These are phyloP conservation scores for Silurus aristotelis DNA, from an alignment of 2,797 vertebrate genomes.

Conservation along the genomic window DNA sequence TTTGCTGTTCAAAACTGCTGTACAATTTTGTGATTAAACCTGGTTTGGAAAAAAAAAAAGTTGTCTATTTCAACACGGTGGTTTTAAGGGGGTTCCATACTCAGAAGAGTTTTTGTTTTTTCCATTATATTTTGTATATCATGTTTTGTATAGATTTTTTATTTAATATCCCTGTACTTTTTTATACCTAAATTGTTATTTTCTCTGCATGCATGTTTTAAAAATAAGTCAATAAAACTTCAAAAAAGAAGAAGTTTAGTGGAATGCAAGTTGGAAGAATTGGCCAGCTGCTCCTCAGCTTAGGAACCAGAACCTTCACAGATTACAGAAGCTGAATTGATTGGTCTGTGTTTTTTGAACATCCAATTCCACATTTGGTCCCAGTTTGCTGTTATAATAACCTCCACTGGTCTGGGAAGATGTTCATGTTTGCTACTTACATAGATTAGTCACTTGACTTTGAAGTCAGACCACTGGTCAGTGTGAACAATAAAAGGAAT, in stretches of 20 bases:
- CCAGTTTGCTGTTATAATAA: too few species aligned
- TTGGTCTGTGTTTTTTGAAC: too few species aligned
- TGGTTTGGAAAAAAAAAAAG: background rate
- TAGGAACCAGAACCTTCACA: background rate
- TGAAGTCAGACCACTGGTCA: background rate
- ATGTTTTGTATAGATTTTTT: conserved; percentile 3
- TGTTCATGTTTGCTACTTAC: background rate
- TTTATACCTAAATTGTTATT: conserved; percentile 32
- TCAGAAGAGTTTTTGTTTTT: background rate
- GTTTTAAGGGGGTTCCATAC: background rate
- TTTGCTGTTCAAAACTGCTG: background rate
- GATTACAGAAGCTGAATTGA: background rate
- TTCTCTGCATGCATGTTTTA: conserved; percentile 40
- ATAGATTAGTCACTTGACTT: background rate
- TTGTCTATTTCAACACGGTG: background rate
- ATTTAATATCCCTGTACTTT: conserved; percentile 33
- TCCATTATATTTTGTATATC: conserved; percentile 5
- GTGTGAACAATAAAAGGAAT: background rate
- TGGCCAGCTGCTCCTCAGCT: background rate
- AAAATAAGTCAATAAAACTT: conserved; percentile 17
- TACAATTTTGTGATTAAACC: background rate
- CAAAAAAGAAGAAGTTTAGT: background rate
- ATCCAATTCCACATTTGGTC: too few species aligned
- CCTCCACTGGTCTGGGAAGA: too few species aligned
- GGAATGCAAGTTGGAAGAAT: background rate